Evolutionary conservation across 2,797 vertebrate species (phyloP), one percentile per base, ranked within the genome.

Genomic region (Ctenochaetus hawaiiensis): DNA sequence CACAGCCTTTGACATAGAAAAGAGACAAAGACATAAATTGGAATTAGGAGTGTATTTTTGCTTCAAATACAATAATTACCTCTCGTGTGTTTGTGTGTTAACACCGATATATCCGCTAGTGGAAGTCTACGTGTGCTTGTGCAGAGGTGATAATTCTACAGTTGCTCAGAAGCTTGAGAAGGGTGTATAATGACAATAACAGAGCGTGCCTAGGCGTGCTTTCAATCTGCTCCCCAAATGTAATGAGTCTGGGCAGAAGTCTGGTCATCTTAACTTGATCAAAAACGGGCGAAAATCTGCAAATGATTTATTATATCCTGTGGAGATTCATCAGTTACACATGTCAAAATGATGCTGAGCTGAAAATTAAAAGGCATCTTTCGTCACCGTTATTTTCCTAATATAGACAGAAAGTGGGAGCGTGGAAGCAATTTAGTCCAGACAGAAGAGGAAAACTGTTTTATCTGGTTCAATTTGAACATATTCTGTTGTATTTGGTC

Each of bases 61-160:
- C 57, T 70, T 79, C 54, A 75, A 83, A 78, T 68, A 30, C 23
- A 58, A 53, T 83, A 62, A 85, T 79, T 68, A 68, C 16, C 0
- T 68, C 61, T 54, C 26, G 8, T 67, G 52, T 78, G 48, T 88
- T 56, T 79, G 26, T 75, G 70, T 65, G 78, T 78, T 75, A 70
- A 60, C 60, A 60, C 60, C 52, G 67, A 34, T 34, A 74, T 81
- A 72, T 74, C 8, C 2, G 41, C 39, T 17, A 3, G 82, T 81
- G 80, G 67, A 71, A 86, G 78, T 73, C 68, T 82, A 18, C 7
- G 30, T 34, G 30, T 23, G 30, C 49, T 34, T 43, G 57, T 53
- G 82, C 54, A 13, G 84, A 94, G 93, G 94, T 94, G 94, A 93
- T 94, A 95, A 95, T 95, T 95, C 88, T 81, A 52, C 88, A 85